Conservation (phyloP, 2,797 vertebrate species). For the Pelochelys cantorii region DNA sequence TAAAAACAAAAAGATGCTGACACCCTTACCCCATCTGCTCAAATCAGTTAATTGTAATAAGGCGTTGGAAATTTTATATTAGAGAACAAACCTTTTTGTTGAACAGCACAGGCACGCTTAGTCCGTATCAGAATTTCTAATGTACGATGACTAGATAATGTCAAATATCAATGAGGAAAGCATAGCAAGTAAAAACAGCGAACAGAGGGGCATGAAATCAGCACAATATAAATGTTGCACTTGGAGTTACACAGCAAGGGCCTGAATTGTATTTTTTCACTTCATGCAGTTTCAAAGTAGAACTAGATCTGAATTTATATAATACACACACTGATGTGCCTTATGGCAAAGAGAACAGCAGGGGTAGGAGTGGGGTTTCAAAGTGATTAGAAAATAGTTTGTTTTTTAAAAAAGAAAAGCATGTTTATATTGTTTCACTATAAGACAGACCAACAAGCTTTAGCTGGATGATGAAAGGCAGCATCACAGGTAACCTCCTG, state of each 20-base stretch:
- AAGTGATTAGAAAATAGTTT: background rate
- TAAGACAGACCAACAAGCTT: background rate
- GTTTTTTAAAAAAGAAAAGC: background rate
- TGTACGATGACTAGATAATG: background rate
- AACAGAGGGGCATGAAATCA: slow-evolving; percentile 6
- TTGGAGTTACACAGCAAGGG: background rate
- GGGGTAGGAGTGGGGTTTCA: background rate
- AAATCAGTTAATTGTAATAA: slow-evolving; percentile 70
- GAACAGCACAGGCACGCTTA: slow-evolving; percentile 68
- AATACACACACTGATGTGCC: slow-evolving; percentile 31
- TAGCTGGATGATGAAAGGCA: background rate
- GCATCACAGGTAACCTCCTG: background rate
- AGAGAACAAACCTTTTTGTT: slow-evolving; percentile 38
- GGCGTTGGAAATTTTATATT: slow-evolving; percentile 49
- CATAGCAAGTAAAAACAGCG: slow-evolving; percentile 30
- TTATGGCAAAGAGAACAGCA: background rate
- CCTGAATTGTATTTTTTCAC: slow-evolving; percentile 25
- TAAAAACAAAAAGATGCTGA: slow-evolving; percentile 75
- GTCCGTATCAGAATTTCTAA: slow-evolving; percentile 30
- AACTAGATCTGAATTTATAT: slow-evolving; percentile 22
- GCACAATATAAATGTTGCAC: slow-evolving; percentile 13
- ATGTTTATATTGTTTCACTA: background rate
- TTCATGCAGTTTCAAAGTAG: background rate
- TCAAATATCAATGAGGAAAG: slow-evolving; percentile 54
- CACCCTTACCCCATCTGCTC: slow-evolving; percentile 69